Evolutionary conservation across 2,797 vertebrate species (phyloP).

Genomic region (Chelmon rostratus): DNA sequence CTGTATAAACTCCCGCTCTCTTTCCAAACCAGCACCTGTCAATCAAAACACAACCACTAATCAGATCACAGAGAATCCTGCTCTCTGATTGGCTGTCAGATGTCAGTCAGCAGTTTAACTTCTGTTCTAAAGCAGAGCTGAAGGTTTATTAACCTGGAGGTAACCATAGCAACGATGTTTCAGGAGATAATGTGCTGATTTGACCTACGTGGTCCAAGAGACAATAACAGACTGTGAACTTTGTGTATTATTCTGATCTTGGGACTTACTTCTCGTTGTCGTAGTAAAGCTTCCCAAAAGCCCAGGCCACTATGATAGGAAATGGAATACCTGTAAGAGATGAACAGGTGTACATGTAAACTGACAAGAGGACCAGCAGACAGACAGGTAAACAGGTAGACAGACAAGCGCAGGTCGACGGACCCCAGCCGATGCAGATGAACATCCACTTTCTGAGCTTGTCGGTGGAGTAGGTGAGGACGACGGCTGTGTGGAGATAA

Average conservation of each 20-base stretch:
- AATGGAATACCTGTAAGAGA: conserved; percentile 90
- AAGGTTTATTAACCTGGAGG: background rate
- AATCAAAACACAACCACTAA: conserved; percentile 19
- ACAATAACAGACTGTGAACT: background rate
- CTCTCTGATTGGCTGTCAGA: background rate
- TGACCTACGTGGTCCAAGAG: too few species aligned
- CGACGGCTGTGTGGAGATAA: conserved; percentile 95
- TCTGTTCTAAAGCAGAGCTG: background rate
- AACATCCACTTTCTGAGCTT: conserved; percentile 96
- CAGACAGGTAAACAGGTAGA: background rate
- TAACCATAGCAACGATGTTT: background rate
- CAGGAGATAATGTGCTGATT: background rate
- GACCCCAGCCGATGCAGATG: conserved; percentile 95
- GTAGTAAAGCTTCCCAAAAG: conserved; percentile 93
- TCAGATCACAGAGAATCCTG: background rate
- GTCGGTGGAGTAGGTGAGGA: conserved; percentile 95
- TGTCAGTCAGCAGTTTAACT: background rate
- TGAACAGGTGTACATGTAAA: background rate
- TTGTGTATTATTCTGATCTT: background rate
- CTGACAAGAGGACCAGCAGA: background rate
- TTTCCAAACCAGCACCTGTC: conserved; percentile 94
- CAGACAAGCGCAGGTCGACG: conserved; percentile 50
- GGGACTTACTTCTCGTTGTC: conserved; percentile 94
- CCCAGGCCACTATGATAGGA: conserved; percentile 94
- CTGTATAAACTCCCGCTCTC: conserved; percentile 88